These are phyloP conservation scores for Pseudachorutes palmiensis DNA, from an alignment of 1,140 invertebrate species.

Conservation along the genomic window DNA sequence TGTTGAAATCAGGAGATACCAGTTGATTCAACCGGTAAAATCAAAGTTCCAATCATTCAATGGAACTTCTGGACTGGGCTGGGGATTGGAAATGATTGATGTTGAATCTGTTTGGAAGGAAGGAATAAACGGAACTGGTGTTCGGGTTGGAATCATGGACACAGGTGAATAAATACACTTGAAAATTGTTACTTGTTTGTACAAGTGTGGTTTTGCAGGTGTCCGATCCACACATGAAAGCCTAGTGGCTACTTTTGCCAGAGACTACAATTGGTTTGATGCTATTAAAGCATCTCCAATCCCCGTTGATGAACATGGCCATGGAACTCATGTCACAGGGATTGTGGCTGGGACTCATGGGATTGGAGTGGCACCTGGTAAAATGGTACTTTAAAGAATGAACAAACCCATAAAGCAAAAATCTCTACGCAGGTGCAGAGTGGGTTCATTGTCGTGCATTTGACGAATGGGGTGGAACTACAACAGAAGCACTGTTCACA, in stretches of 20 bases:
- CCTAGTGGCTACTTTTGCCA: background rate
- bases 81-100: background rate
- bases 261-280: conserved; percentile 6
- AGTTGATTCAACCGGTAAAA: background rate
- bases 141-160: background rate
- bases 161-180: conserved; percentile 46
- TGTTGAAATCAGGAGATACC: background rate
- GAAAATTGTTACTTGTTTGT: background rate
- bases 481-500: background rate
- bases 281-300: background rate
- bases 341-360: background rate
- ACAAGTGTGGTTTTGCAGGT: conserved; percentile 18
- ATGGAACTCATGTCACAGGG: background rate
- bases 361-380: conserved; percentile 7
- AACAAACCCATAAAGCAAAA: background rate
- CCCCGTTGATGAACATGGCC: background rate
- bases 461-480: background rate
- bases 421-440: background rate
- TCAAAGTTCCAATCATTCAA: background rate
- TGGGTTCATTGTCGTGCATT: background rate
- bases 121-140: conserved; percentile 7
- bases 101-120: background rate
- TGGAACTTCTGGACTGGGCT: background rate
- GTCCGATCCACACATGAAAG: background rate
- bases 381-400: background rate